Percentiles rank a stretch among this genome's conserved stretches.
Conservation (phyloP, 2,113 vertebrate genomes). For the Danionella cerebrum region DNA sequence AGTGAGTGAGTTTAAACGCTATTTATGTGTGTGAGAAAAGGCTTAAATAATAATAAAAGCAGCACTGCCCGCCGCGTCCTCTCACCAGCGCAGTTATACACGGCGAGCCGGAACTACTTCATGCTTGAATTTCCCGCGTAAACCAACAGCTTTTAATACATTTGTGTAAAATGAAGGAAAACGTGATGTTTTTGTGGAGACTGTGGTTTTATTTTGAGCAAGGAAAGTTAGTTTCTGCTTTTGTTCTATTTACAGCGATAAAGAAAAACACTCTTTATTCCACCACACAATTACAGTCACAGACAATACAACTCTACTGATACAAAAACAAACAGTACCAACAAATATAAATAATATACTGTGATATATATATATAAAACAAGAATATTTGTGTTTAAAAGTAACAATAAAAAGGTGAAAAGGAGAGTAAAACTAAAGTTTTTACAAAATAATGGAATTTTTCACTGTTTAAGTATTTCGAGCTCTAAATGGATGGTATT, state of each 20-base stretch:
- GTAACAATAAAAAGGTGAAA: conserved; percentile 38
- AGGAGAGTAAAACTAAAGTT: conserved; percentile 32
- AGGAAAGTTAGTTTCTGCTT: conserved; percentile 49
- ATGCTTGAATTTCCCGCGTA: no score
- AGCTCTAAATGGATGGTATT: no score
- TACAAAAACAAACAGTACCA: conserved; percentile 36
- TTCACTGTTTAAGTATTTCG: no score
- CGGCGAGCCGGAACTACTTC: no score
- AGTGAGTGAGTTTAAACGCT: no score
- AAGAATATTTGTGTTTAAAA: conserved; percentile 15
- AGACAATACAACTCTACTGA: conserved; percentile 27
- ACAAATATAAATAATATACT: conserved; percentile 58
- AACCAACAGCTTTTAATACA: no score
- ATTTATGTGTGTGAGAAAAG: no score
- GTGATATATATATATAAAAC: conserved; percentile 47
- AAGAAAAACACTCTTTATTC: conserved; percentile 24
- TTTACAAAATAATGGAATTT: no score
- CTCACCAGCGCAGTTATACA: no score
- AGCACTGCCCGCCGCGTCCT: no score
- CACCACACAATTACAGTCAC: conserved; percentile 15
- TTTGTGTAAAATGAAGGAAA: no score
- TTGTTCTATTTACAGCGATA: conserved; percentile 39
- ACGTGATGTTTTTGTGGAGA: conserved; percentile 22
- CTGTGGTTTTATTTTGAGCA: conserved; percentile 62
- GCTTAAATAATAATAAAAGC: no score